A percentile compares a stretch with the other conserved stretches of the same genome.
These are phyloP conservation scores for Ceratotherium simum DNA, from an alignment of 2,113 vertebrate genomes.

Conservation along the genomic window DNA sequence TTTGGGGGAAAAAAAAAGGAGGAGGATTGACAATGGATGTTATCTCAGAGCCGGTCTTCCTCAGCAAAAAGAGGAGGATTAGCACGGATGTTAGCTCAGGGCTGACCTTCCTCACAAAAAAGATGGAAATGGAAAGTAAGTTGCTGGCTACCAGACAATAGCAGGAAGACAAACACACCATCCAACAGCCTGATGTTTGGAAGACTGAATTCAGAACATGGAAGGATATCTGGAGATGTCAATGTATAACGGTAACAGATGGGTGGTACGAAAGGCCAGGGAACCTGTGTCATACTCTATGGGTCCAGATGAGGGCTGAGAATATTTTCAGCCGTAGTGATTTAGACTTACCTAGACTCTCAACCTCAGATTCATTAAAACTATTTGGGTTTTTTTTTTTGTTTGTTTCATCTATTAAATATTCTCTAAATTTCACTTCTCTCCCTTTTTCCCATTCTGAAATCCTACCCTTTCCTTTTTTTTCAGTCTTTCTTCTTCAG, in stretches of 20 bases:
- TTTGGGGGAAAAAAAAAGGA: too few species aligned
- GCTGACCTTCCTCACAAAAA: too few species aligned
- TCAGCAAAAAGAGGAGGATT: too few species aligned
- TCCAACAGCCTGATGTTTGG: not conserved
- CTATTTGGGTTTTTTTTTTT: not conserved
- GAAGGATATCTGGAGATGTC: not conserved
- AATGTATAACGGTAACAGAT: not conserved
- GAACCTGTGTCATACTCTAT: not conserved
- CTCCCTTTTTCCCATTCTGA: not conserved
- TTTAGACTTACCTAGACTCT: not conserved
- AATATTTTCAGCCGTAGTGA: not conserved
- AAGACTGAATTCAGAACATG: not conserved
- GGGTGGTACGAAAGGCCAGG: not conserved
- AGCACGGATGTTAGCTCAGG: too few species aligned
- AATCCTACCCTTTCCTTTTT: not conserved
- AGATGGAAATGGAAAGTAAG: not conserved
- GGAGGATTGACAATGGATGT: too few species aligned
- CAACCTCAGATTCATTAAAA: not conserved
- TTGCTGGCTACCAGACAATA: not conserved
- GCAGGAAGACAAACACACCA: not conserved
- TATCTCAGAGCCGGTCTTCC: too few species aligned
- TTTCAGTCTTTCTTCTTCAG: not conserved
- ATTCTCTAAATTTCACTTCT: not conserved
- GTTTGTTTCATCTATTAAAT: not conserved
- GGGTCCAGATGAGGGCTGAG: not conserved